phyloP scores from a whole-genome alignment of 2,797 vertebrate species.

The Oophaga sylvatica region DNA sequence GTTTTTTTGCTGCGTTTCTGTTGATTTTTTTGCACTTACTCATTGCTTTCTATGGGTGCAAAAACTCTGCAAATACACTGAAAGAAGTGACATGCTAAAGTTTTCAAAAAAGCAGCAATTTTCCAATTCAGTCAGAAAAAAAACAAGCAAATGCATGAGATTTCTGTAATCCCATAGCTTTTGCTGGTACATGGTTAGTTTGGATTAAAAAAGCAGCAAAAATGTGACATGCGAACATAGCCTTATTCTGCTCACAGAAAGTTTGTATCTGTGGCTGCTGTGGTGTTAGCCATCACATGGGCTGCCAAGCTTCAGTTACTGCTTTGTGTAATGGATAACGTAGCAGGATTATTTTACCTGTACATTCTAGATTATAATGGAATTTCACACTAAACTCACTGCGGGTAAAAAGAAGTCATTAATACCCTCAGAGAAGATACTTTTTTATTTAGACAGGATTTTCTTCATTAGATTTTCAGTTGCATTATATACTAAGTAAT shows the following conservation, averaged over 20 bases:
- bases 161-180: too few species aligned
- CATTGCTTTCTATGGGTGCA: too few species aligned
- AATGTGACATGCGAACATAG: too few species aligned
- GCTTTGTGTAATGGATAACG: constrained; percentile 14
- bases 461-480: not conserved
- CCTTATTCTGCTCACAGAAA: not conserved
- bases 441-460: not conserved
- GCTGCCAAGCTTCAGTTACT: constrained; percentile 15
- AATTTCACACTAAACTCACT: not conserved
- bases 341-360: not conserved
- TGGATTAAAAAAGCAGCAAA: too few species aligned
- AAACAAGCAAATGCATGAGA: too few species aligned
- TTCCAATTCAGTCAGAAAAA: not conserved
- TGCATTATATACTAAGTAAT: not conserved
- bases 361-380: not conserved
- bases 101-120: too few species aligned
- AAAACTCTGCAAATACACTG: too few species aligned
- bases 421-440: not conserved
- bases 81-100: too few species aligned
- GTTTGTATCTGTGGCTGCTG: not conserved
- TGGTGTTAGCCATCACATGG: not conserved
- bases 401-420: not conserved
- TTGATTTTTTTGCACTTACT: too few species aligned
- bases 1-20: too few species aligned
- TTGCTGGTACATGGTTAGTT: too few species aligned